phyloP scores from a whole-genome alignment of 2,797 vertebrate genomes.

The Ficedula albicollis region DNA sequence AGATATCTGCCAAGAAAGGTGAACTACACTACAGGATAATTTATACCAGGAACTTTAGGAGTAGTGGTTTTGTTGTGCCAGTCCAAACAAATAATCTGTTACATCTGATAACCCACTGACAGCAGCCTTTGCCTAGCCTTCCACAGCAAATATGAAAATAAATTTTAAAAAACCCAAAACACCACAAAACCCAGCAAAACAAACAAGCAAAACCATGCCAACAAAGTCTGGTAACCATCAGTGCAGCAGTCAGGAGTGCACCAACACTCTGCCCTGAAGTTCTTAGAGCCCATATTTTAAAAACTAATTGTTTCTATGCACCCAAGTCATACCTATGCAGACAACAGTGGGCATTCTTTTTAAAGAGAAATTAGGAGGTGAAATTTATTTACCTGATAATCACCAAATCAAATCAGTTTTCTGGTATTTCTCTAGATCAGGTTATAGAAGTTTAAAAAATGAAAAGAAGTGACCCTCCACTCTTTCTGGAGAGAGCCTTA shows the following conservation, averaged over 20 bases:
- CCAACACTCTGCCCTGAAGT: background rate
- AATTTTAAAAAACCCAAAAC: background rate
- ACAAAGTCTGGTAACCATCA: background rate
- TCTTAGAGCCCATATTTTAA: background rate
- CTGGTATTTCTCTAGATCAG: background rate
- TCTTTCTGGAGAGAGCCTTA: background rate
- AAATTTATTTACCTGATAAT: background rate
- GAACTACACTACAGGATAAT: background rate
- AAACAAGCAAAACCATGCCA: background rate
- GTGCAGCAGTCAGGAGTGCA: background rate
- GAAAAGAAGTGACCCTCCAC: background rate
- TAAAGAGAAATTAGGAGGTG: background rate
- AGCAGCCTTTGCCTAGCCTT: background rate
- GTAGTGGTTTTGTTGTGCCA: background rate
- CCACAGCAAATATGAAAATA: background rate
- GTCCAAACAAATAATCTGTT: background rate
- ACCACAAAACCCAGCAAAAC: background rate
- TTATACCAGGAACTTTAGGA: background rate
- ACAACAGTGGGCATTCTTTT: background rate
- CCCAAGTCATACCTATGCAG: background rate
- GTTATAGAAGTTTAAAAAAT: background rate
- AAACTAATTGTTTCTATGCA: background rate
- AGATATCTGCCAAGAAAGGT: background rate
- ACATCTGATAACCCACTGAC: background rate
- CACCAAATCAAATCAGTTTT: accelerated